These are phyloP conservation scores for Cyphomyrus plagiostoma DNA, from an alignment of 2,113 vertebrate species.

Conservation along the genomic window DNA sequence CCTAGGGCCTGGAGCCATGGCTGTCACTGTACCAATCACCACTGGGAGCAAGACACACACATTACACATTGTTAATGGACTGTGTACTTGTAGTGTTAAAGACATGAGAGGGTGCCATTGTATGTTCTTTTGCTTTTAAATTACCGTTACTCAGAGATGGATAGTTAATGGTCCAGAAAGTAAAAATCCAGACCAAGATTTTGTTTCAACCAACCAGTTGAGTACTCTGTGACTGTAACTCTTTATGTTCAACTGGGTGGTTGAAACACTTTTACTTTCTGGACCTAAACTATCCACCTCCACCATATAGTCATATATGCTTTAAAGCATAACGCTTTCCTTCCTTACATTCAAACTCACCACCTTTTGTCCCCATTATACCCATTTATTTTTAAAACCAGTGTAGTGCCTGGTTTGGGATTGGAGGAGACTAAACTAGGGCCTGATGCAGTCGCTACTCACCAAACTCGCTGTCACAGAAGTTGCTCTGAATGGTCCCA, in stretches of 20 bases:
- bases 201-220: neutral
- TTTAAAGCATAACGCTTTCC: neutral
- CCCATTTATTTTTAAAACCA: neutral
- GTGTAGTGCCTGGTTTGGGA: neutral
- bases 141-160: neutral
- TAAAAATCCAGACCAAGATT: neutral
- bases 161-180: neutral
- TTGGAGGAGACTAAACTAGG: neutral
- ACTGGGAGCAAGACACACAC: slow-evolving; percentile 50
- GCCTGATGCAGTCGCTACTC: slow-evolving; percentile 28
- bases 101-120: neutral
- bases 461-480: slow-evolving; percentile 79
- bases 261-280: neutral
- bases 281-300: neutral
- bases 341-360: neutral
- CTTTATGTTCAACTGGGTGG: neutral
- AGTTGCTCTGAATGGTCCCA: slow-evolving; percentile 69
- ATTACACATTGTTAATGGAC: neutral
- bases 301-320: neutral
- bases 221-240: neutral
- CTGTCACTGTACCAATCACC: slow-evolving; percentile 67
- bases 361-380: neutral
- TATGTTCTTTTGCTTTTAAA: neutral
- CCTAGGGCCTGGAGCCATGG: slow-evolving; percentile 50
- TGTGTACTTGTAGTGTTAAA: neutral